These are phyloP conservation scores for Tapera naevia DNA, from an alignment of 2,797 vertebrate genomes.

Conservation along the genomic window DNA sequence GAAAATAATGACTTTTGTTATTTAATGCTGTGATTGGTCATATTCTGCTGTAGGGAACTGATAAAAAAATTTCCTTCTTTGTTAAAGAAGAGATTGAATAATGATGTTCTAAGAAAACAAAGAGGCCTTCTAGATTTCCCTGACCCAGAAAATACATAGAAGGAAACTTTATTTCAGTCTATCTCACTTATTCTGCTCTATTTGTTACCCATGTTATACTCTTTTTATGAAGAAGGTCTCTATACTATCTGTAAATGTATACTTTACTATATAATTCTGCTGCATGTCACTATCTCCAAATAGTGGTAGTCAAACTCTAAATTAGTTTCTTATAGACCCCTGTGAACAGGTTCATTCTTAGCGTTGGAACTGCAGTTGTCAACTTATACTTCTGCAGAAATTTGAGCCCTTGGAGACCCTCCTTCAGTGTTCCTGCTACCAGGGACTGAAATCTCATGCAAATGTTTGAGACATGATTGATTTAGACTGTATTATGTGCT, in stretches of 20 bases:
- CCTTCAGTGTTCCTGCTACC: background rate
- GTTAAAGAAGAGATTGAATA: background rate
- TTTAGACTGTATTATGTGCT: background rate
- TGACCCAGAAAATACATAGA: background rate
- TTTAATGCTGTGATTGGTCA: background rate
- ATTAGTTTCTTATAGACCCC: too few species aligned
- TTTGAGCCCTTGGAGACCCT: background rate
- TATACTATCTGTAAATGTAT: background rate
- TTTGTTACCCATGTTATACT: background rate
- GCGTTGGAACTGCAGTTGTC: background rate
- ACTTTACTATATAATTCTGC: background rate
- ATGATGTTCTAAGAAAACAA: background rate
- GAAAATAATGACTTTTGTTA: background rate
- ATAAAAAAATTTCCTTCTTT: background rate
- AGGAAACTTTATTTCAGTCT: background rate
- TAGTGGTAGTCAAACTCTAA: background rate
- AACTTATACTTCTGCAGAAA: background rate
- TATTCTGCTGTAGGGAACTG: background rate
- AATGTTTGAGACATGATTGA: background rate
- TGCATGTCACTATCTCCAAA: background rate
- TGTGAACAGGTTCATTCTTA: too few species aligned
- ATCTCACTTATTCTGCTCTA: background rate
- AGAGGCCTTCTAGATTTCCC: background rate
- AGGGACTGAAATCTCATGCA: background rate
- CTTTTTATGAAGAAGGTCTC: fast-evolving